Conservation (phyloP, 2,888 invertebrate genomes). For the Anaspis maculata region DNA sequence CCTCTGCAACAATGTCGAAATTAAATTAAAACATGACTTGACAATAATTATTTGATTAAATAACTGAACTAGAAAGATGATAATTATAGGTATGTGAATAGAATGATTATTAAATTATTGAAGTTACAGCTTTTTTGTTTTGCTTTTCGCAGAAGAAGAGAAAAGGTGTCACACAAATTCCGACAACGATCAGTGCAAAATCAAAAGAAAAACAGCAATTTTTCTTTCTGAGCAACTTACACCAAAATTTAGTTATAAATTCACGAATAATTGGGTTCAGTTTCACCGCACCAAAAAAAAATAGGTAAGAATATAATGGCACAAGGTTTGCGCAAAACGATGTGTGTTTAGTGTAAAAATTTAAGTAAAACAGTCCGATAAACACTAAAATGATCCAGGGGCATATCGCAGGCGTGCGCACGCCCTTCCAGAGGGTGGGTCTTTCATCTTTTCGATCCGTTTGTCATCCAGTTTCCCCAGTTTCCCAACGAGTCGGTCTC, state of each 20-base stretch:
- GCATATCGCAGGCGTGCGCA: constrained; percentile 8
- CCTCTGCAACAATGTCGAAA: too few relatives aligned
- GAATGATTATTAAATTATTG: too few relatives aligned
- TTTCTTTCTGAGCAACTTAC: constrained; percentile 28
- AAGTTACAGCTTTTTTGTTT: too few relatives aligned
- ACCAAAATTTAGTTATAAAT: constrained; percentile 36
- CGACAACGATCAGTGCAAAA: constrained; percentile 36
- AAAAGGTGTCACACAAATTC: constrained; percentile 22
- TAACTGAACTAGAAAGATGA: too few relatives aligned
- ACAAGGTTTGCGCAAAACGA: constrained; percentile 12
- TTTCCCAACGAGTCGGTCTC: constrained; percentile 22
- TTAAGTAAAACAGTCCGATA: constrained; percentile 20
- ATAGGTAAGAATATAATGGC: constrained; percentile 2
- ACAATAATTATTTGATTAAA: too few relatives aligned
- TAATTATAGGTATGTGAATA: too few relatives aligned
- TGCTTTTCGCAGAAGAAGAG: constrained; percentile 18
- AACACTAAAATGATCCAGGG: constrained; percentile 17
- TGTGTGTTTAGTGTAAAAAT: constrained; percentile 12
- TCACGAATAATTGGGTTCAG: constrained; percentile 35
- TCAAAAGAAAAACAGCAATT: constrained; percentile 22
- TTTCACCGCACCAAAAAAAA: constrained; percentile 19
- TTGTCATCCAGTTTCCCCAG: constrained; percentile 16
- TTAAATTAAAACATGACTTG: too few relatives aligned
- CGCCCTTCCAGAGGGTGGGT: constrained; percentile 17
- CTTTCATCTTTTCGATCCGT: constrained; percentile 22